These are phyloP conservation scores for Protobothrops flavoviridis DNA, from an alignment of 2,113 vertebrate genomes.

Conservation along the genomic window DNA sequence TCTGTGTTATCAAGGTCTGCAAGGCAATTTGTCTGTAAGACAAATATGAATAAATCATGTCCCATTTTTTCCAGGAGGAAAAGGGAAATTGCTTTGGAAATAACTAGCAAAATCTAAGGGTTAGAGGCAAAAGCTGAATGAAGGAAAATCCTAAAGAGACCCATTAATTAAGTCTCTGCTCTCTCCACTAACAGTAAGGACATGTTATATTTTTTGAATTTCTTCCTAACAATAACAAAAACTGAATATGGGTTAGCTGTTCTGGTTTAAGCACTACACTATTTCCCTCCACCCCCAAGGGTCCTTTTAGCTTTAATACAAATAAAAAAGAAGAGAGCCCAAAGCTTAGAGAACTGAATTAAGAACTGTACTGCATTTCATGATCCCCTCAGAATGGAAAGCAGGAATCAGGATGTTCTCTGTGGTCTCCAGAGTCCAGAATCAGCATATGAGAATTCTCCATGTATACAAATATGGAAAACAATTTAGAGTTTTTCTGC, in stretches of 20 bases:
- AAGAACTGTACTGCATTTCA: not conserved
- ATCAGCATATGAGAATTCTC: not conserved
- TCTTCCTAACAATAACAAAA: conserved; percentile 36
- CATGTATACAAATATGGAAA: not conserved
- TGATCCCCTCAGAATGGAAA: not conserved
- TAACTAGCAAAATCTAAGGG: not conserved
- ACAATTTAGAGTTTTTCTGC: not conserved
- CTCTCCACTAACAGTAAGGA: not conserved
- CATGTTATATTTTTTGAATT: conserved; percentile 15
- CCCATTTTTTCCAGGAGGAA: not conserved
- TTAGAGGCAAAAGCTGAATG: not conserved
- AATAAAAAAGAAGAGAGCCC: not conserved
- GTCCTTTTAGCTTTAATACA: not conserved
- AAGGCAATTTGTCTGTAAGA: not conserved
- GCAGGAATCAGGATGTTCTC: not conserved
- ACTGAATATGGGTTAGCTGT: conserved; percentile 39
- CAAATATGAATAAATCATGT: not conserved
- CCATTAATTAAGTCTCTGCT: not conserved
- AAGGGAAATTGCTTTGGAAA: not conserved
- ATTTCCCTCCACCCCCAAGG: not conserved
- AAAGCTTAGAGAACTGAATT: not conserved
- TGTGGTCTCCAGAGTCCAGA: not conserved
- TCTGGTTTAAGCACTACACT: not conserved
- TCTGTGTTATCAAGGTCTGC: not conserved
- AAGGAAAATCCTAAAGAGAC: not conserved